phyloP scores from a whole-genome alignment of 2,113 vertebrate species.

The Oryzias woworae region DNA sequence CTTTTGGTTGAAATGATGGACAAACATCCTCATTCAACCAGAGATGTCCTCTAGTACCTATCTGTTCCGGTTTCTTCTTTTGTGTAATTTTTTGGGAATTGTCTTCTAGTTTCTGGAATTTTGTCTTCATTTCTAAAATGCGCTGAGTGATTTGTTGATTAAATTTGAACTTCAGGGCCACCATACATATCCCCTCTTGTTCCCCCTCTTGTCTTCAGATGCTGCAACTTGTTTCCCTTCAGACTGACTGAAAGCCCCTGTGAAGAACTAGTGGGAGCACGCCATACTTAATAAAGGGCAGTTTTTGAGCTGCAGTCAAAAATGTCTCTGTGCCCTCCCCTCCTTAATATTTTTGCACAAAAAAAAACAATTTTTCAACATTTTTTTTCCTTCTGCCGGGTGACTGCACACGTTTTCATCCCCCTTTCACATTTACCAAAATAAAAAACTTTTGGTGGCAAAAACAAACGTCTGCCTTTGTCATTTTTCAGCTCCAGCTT shows the following conservation, averaged over 20 bases:
- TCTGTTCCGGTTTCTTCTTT: too few relatives aligned
- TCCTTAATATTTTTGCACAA: conserved; percentile 86
- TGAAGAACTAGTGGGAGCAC: conserved; percentile 92
- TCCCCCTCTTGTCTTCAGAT: conserved; percentile 80
- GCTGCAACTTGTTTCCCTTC: conserved; percentile 90
- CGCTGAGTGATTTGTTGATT: too few relatives aligned
- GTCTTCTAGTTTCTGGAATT: too few relatives aligned
- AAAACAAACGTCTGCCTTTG: conserved; percentile 76
- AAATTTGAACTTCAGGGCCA: too few relatives aligned
- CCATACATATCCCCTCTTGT: conserved; percentile 58
- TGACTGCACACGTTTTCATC: conserved; percentile 80
- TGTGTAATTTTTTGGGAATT: too few relatives aligned
- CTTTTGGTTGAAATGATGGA: too few relatives aligned
- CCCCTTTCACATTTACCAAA: too few relatives aligned
- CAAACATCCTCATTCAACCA: too few relatives aligned
- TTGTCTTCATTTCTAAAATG: too few relatives aligned
- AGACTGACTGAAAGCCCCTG: conserved; percentile 95
- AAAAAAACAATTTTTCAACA: conserved; percentile 83
- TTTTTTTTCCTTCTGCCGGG: conserved; percentile 73
- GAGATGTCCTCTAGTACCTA: too few relatives aligned
- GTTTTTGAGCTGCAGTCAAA: conserved; percentile 96
- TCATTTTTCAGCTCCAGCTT: conserved; percentile 73
- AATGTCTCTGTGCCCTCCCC: conserved; percentile 85
- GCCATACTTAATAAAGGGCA: conserved; percentile 96
- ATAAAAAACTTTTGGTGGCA: conserved; percentile 71